Evolutionary conservation across 2,888 invertebrate genomes (phyloP), one percentile per base, ranked within the genome.

Genomic region (Erebia ligea): DNA sequence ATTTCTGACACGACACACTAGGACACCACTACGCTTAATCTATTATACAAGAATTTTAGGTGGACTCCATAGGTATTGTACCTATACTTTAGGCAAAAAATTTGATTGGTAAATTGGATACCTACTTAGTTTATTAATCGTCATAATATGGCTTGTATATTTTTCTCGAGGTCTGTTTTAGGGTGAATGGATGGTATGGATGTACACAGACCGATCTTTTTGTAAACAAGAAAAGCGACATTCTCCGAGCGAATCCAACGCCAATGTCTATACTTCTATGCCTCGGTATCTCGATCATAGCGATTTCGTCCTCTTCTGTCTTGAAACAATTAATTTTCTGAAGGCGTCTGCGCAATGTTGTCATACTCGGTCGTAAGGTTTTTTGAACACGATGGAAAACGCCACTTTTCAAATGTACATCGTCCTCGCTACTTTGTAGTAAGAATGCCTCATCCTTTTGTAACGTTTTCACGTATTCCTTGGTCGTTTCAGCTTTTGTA

Each of bases 101-200:
- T 13, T 13, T 11, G 45, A 13, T 2, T 1, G 34, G 34, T 34
- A 34, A 34, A 34, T 34, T 34, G 6, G 34, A 34, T 8, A 9
- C 0, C 6, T 17, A 34, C 11, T n/a, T 48, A 40, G 48, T 25
- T 34, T 57, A 56, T 64, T 85, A 86, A 64, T 88, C 84, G 64
- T 90, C 72, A 45, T 73, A 19, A 45, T 72, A 19, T 5, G 19
- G 56, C 50, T 89, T 74, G 72, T 86, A 80, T 48, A 93, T 86
- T 82, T 92, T 92, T 77, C 93, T 86, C 9, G 91, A 86, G 0
- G 88, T 88, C 77, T 91, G 91, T 67, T 84, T 84, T 10, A 93
- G 93, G 17, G 91, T 91, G 72, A 83, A 93, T 1, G 93, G 93
- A 71, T 93, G 93, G 74, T 91, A 93, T 0, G 93, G 93, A 76